Evolutionary conservation across 2,113 vertebrate species (phyloP), one percentile per base, ranked within the genome.

Genomic region (Calidris pygmaea): DNA sequence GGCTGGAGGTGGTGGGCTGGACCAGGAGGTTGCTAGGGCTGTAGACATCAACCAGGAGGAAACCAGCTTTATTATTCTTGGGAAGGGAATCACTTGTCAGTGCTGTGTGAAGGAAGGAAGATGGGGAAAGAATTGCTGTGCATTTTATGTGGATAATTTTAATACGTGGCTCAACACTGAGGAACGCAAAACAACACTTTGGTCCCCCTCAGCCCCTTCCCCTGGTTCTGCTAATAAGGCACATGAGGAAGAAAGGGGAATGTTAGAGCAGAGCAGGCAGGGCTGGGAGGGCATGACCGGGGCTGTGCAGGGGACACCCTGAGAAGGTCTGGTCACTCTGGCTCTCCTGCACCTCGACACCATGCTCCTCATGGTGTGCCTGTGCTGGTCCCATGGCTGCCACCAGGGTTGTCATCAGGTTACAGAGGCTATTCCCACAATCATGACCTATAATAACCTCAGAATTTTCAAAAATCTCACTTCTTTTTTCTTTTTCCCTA

Each of bases 291-390:
- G 41, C 35, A 30, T 16, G 52, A 5, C 15, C 0, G 3, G 29
- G 80, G 7, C 43, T 19, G 4, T 55, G 41, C 50, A 70, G 37
- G 30, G n/a, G 41, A 27, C 50, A 80, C 4, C 15, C 37, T 1
- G 8, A 45, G 26, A 47, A 67, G 23, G 3, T 18, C 34, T 73
- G 67, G 59, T 35, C n/a, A 10, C 37, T 21, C 32, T 15, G 32
- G 23, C 47, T 63, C 21, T 48, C 26, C 75, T 35, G 41, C n/a
- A 27, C 67, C 62, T 32, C 24, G 9, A 29, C 9, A 7, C 0
- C 2, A 8, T 72, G 47, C 10, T 52, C 34, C 71, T 65, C 0
- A 0, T 48, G 47, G 11, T 48, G 47, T 48, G 21, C 47, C 13
- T 3, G 0, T 41, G 41, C 29, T 48, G 43, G 23, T 15, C 30